Evolutionary conservation across 2,888 invertebrate genomes (phyloP), one percentile per base, ranked within the genome.

Genomic region (Rhaphigaster nebulosa): DNA sequence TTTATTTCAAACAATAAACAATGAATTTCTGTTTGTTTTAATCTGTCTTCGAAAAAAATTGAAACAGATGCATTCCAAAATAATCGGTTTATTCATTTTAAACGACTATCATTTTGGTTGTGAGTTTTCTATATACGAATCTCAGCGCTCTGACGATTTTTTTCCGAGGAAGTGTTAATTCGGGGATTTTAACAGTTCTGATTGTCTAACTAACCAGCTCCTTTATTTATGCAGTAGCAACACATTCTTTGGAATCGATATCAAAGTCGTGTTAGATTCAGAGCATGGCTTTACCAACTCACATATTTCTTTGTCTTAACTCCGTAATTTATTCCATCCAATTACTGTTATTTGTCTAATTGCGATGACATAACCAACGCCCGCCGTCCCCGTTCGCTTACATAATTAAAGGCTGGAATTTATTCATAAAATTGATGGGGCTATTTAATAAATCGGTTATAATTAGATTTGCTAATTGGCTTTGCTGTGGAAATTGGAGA

Each of bases 391-490:
- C 29, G 1, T 2, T 15, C 38, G 34, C 70, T 38, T 76, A 76
- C 70, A 38, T 76, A 76, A 76, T 76, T 76, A 76, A 76, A 23
- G 38, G 8, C 34, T 76, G 1, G 38, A 76, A 76, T 76, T 76
- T 76, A 76, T 76, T 76, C 38, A 76, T 76, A 76, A 76, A 38
- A 34, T 38, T 76, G 70, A 76, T 76, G 34, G 70, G 38, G 70
- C 70, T 76, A 34, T 76, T 76, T 76, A 76, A 76, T 34, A 76
- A 76, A 76, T 76, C 70, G 70, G 34, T 76, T 76, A 76, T 76
- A 84, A 84, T 50, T 45, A 50, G 84, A 50, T 50, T 50, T 50
- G 45, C 84, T 84, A 84, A 84, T 84, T 84, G 84, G n/a, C 84
- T 84, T 45, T n/a, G 84, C 45, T n/a, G 26, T 45, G n/a, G 84